Percentiles rank a stretch among this genome's conserved stretches.
phyloP scores from a whole-genome alignment of 2,797 vertebrate species.

The Gallinago solitaria region DNA sequence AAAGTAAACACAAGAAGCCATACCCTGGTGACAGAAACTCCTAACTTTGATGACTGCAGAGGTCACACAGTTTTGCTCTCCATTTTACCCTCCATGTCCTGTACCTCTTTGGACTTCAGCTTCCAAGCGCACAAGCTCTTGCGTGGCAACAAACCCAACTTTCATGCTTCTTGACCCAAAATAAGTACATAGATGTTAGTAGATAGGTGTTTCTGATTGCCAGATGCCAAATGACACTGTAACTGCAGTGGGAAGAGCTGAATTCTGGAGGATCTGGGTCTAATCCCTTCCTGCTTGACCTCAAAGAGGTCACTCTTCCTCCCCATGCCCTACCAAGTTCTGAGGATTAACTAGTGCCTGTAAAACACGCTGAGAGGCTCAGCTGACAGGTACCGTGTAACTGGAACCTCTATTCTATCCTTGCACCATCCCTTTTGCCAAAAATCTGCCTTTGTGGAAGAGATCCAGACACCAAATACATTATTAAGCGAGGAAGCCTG shows the following conservation, averaged over 20 bases:
- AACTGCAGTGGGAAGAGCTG: background rate
- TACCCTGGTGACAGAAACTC: background rate
- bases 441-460: slow-evolving; percentile 31
- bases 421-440: background rate
- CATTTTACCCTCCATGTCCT: fast-evolving
- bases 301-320: background rate
- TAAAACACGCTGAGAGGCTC: background rate
- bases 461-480: slow-evolving; percentile 3
- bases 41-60: fast-evolving
- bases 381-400: slow-evolving; percentile 5
- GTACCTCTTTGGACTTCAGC: background rate
- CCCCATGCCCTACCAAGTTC: background rate
- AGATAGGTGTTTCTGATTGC: fast-evolving
- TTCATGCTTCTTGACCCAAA: background rate
- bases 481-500: slow-evolving; percentile 35
- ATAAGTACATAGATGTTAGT: fast-evolving
- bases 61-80: background rate
- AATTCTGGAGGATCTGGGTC: background rate
- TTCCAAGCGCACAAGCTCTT: background rate
- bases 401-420: background rate
- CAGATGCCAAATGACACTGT: background rate
- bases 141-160: background rate
- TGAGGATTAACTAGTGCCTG: background rate
- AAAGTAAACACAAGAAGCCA: background rate
- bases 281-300: background rate